phyloP scores from a whole-genome alignment of 2,113 vertebrate genomes.

The Urocitellus parryii region DNA sequence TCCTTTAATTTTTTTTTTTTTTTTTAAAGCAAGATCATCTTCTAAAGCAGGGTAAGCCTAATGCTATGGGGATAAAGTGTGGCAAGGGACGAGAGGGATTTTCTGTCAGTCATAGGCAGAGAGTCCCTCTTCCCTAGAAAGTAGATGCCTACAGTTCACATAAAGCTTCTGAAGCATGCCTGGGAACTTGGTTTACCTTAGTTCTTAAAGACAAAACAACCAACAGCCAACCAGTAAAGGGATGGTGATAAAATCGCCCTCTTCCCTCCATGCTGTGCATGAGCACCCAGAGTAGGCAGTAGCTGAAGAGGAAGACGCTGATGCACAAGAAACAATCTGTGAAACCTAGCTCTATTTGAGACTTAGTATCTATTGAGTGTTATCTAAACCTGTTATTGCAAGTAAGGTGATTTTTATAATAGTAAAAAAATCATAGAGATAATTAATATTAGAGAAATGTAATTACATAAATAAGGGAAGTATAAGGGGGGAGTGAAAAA shows the following conservation, averaged over 20 bases:
- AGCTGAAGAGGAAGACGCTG: not conserved
- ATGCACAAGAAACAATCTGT: not conserved
- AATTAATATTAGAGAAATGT: not conserved
- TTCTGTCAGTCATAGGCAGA: not conserved
- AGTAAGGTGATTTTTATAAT: constrained; percentile 38
- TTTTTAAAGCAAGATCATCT: not conserved
- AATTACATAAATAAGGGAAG: not conserved
- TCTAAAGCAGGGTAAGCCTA: not conserved
- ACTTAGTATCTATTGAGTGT: constrained; percentile 24
- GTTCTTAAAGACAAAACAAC: not conserved
- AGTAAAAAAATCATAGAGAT: not conserved
- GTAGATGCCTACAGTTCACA: not conserved
- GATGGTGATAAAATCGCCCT: not conserved
- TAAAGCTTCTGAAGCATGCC: not conserved
- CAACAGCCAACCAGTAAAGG: not conserved
- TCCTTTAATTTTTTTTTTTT: not conserved
- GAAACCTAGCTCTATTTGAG: not conserved
- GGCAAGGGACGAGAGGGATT: not conserved
- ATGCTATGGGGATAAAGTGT: not conserved
- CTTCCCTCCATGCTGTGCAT: not conserved
- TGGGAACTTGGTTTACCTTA: not conserved
- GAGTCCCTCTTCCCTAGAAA: not conserved
- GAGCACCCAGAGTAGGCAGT: not conserved
- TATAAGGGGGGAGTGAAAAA: not conserved
- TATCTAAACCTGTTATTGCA: not conserved